Base-by-base conservation (phyloP, 2,797 vertebrate species). In the Lagorchestes hirsutus region DNA sequence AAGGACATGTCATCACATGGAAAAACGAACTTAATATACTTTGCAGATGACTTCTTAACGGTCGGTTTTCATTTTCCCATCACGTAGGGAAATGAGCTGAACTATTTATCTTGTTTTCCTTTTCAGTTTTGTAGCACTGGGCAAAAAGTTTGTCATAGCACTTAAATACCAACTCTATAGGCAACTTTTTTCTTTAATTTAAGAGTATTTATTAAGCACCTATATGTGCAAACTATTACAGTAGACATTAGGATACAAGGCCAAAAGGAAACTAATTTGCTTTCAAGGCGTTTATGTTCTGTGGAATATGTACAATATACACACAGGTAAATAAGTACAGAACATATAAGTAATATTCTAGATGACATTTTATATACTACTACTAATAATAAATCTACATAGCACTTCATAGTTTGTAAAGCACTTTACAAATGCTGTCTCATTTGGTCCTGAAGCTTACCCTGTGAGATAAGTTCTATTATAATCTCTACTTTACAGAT, bases 21-120 rank as follows among this genome's bases (percentile, higher is more conserved):
- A 98, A 96, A 97, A 98, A 98, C 96, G 95, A 97, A 98, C 95
- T 98, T 98, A 98, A 98, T 98, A 97, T 94, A 97, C 91, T 97
- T 96, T 96, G 96, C 92, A 98, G 98, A 98, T 98, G 97, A 96
- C 97, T 98, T 98, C 94, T 95, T 98, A 98, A 98, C 95, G 93
- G 97, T 98, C 96, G 97, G 97, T 98, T 98, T 98, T 96, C 97
- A 98, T 98, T 97, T 97, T 98, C 96, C 97, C 0, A 96, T 92
- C 59, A 56, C 28, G 93, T 96, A 93, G 97, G 94, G 97, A 98
- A 98, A 98, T 98, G 97, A 97, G 91, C 97, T 98, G 97, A 97
- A 98, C 98, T 97, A 97, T 96, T 96, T 96, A 97, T 98, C 96
- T 97, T 98, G 98, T 94, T 91, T 97, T 98, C 92, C 94, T 92